These are phyloP conservation scores for Hippocampus barbouri DNA, from an alignment of 2,113 vertebrate genomes.

Conservation along the genomic window DNA sequence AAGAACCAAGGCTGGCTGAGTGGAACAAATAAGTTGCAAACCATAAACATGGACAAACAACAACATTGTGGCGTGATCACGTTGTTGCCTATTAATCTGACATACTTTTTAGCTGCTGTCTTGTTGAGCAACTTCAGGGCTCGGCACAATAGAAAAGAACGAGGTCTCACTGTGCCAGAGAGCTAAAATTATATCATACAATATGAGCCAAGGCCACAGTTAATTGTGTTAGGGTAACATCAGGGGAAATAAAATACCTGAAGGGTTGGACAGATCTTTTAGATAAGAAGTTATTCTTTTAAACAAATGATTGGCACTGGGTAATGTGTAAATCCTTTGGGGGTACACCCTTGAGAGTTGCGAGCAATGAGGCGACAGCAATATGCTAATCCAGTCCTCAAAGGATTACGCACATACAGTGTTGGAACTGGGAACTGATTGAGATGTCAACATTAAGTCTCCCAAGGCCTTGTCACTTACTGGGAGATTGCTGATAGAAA, in stretches of 20 bases:
- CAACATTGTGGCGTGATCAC: background rate
- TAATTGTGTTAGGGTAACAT: constrained; percentile 19
- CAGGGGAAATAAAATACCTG: constrained; percentile 34
- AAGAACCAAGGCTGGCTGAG: no score
- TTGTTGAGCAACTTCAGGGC: background rate
- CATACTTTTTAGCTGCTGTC: background rate
- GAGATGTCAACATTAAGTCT: background rate
- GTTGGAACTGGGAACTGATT: background rate
- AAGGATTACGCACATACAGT: background rate
- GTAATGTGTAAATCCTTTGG: background rate
- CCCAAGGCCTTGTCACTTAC: background rate
- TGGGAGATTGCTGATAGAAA: background rate
- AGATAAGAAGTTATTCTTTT: background rate
- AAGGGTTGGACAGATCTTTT: constrained; percentile 15
- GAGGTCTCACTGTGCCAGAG: background rate
- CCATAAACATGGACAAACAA: background rate
- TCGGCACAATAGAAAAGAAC: background rate
- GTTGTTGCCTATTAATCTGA: background rate
- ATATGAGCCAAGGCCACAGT: constrained; percentile 1
- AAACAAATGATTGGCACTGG: constrained; percentile 2
- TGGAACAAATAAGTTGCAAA: background rate
- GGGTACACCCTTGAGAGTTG: background rate
- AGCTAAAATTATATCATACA: background rate
- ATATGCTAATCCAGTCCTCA: background rate
- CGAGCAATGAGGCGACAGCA: background rate